Base-by-base conservation (phyloP, 2,113 vertebrate species). In the Stercorarius parasiticus region DNA sequence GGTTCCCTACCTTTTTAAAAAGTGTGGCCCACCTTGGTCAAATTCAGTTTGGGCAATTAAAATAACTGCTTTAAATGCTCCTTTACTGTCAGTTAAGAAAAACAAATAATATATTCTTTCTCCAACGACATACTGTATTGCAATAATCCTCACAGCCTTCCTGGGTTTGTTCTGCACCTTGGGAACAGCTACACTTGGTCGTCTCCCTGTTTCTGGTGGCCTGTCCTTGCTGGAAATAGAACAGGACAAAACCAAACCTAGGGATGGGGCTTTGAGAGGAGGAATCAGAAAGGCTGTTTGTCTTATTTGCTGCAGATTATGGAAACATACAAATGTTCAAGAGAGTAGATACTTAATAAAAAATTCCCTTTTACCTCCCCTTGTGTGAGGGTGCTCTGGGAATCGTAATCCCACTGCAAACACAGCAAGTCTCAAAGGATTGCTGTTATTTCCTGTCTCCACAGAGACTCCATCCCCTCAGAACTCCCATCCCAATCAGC, bases 131-230 rank as follows among this genome's bases (percentile, higher is more conserved):
- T 2, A 40, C 3, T 52, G 18, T 3, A n/a, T 6, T 30, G n/a
- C 19, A 25, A 16, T 15, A 30, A 58, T 23, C 26, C 27, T 58
- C 61, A 62, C 1, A 1, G 47, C 15, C 45, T 47, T 27, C 27
- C 15, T 21, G 21, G 34, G 23, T 26, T n/a, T 0, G 0, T 52
- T 32, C 20, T 1, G 9, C 20, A 36, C 55, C n/a, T 40, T 6
- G 34, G 27, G 32, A 81, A 72, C 1, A 29, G 21, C 29, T 47
- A 49, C 8, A 1, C 10, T 25, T 47, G 18, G 18, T 7, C 1
- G 0, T 22, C 65, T 17, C 13, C 18, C 27, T 13, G 36, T 62
- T 62, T 42, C n/a, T 67, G 36, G 26, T 59, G 42, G 34, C 6
- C 40, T 26, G 6, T 6, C n/a, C 22, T 38, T 40, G 7, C 12